Base-by-base conservation (phyloP, 2,888 invertebrate genomes). In the Chirona hameri region DNA sequence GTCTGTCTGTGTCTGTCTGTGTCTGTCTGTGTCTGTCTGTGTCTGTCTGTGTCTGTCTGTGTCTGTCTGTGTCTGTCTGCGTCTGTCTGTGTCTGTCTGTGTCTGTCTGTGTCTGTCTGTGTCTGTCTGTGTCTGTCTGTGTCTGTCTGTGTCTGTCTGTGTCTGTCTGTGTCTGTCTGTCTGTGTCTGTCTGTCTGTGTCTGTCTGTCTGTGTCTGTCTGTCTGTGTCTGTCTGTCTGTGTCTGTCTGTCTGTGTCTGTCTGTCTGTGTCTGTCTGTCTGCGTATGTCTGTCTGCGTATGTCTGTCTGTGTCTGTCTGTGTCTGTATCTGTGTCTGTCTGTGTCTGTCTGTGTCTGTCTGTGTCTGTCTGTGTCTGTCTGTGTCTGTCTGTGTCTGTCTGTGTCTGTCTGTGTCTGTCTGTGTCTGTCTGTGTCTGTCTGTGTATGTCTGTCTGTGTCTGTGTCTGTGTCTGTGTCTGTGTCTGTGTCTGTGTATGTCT, bases 111-210 rank as follows among this genome's bases (percentile, higher is more conserved):
- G 4, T 39, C 4, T 39, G 39, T 52, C 27, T 46, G 46, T 55
- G 24, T 76, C 80, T 48, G 24, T 21, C 81, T 4, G 81, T 27
- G 52, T 86, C 60, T 24, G n/a, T n/a, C n/a, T 39, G 39, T 5
- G 4, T 39, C 4, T 39, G 39, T 52, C 27, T 46, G 46, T 55
- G 24, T 76, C 80, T 48, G 24, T 21, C 81, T 4, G 81, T 27
- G 52, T 86, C 60, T 24, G n/a, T n/a, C n/a, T n/a, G n/a, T 39
- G 39, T 5, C 39, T 39, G 39, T n/a, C n/a, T 39, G 39, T 52
- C 27, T 46, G 46, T 55, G 24, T 76, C 80, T 48, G 24, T 21
- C 81, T 4, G n/a, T n/a, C n/a, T n/a, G n/a, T 39, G 39, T 5
- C 39, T 39, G 39, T n/a, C n/a, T 39, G 39, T 52, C 27, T 46